These are phyloP conservation scores for Chaetodon trifasciatus DNA, from an alignment of 2,797 vertebrate species.

Conservation along the genomic window DNA sequence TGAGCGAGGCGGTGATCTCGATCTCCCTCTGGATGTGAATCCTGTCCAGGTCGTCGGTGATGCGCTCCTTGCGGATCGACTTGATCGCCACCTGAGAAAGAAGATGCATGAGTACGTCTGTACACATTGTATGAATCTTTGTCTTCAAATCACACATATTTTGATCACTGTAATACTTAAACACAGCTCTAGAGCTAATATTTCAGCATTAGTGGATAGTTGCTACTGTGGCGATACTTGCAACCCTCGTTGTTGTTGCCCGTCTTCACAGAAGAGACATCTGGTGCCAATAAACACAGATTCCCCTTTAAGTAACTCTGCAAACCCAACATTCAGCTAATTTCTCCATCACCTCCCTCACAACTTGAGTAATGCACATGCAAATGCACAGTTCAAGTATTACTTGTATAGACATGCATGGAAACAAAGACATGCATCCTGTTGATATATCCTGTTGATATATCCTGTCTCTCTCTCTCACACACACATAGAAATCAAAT, in stretches of 20 bases:
- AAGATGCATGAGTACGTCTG: not conserved
- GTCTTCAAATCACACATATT: not conserved
- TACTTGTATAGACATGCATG: conserved; percentile 5
- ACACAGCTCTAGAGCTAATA: not conserved
- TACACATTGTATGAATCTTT: not conserved
- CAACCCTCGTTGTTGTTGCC: conserved; percentile 10
- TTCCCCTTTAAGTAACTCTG: conserved; percentile 8
- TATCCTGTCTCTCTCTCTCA: not conserved
- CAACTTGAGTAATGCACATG: not conserved
- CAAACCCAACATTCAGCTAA: conserved; percentile 8
- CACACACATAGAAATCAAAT: conserved; percentile 45
- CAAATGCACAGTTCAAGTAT: conserved; percentile 10
- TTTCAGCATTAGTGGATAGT: not conserved
- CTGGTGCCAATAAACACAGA: conserved; percentile 33
- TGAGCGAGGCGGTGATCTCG: conserved; percentile 86
- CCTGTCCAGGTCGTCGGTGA: conserved; percentile 84
- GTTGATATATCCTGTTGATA: not conserved
- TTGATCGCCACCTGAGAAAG: conserved; percentile 86
- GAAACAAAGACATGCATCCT: conserved; percentile 32
- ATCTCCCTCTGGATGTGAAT: conserved; percentile 89
- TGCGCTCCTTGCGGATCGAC: conserved; percentile 86
- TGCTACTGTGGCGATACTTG: conserved; percentile 3
- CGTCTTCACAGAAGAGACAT: conserved; percentile 1
- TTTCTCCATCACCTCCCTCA: conserved; percentile 1
- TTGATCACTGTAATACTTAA: not conserved